Evolutionary conservation across 2,888 invertebrate species (phyloP), one percentile per base, ranked within the genome.

Genomic region (Mythimna albipuncta): DNA sequence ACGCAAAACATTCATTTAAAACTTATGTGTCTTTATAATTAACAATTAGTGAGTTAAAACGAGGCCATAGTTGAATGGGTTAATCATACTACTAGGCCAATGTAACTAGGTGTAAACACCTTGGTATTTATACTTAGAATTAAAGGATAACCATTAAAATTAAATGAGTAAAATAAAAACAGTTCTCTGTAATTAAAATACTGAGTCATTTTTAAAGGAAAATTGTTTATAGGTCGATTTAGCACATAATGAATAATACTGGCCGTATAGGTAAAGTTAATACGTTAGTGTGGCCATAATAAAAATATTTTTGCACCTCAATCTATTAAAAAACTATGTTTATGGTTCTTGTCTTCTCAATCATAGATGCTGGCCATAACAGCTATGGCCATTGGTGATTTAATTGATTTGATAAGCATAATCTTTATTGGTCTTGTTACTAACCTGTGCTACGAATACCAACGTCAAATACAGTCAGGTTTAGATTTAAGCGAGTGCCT

Each of bases 191-290:
- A 84, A 84, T 78, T 85, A 81, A 81, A 72, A 57, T 55, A n/a
- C 61, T 83, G 83, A 83, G 58, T 86, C 83, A 82, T 65, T 52
- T 77, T 52, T 74, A 72, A 67, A 83, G 83, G 85, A 83, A 85
- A 86, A 85, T 68, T 80, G 79, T 85, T 65, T 77, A 79, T 74
- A 81, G 32, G 55, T 62, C 38, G 21, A 62, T 72, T 77, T 52
- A 72, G 59, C 73, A 70, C 79, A 64, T 76, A 73, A 77, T 74
- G 47, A 65, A 72, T 74, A 69, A 69, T 57, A 26, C 63, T 68
- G 57, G n/a, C 83, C 81, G 62, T 81, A 66, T 72, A 70, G 59
- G 74, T 73, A 63, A 69, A 41, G 61, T 68, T 47, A 81, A 66
- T 67, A 77, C 64, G 38, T 59, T 67, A 77, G 32, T 81, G 64